A percentile compares a stretch with the other conserved stretches of the same genome.
Evolutionary conservation across 2,797 vertebrate species (phyloP).

Genomic region (Malurus splendens): DNA sequence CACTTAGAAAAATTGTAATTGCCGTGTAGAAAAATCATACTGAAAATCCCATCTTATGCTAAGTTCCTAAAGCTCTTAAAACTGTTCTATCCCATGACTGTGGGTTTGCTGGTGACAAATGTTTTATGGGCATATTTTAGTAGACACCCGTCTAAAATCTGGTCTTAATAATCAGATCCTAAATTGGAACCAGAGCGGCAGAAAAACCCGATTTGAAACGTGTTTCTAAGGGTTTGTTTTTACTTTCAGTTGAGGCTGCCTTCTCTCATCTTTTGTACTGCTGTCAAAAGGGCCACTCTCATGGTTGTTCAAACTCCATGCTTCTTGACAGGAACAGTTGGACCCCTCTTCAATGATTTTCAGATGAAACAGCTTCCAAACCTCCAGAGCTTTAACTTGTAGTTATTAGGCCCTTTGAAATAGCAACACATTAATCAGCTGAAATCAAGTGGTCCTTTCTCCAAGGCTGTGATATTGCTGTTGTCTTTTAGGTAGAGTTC

Average conservation of each 20-base stretch:
- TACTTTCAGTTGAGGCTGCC: conserved; percentile 49
- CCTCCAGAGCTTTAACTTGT: conserved; percentile 43
- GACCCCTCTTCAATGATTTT: conserved; percentile 46
- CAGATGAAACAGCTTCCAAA: conserved; percentile 41
- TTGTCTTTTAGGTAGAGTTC: conserved; percentile 2
- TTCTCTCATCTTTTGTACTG: conserved; percentile 57
- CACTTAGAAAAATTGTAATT: neutral
- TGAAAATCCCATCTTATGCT: neutral
- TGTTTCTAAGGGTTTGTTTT: conserved; percentile 55
- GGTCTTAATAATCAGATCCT: conserved; percentile 56
- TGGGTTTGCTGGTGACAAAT: conserved; percentile 45
- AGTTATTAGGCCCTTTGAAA: conserved; percentile 55
- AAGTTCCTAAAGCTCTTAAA: conserved; percentile 10
- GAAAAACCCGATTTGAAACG: conserved; percentile 43
- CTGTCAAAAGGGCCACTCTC: conserved; percentile 46
- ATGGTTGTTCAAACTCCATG: conserved; percentile 56
- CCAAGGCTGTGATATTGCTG: conserved; percentile 1
- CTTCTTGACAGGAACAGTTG: conserved; percentile 58
- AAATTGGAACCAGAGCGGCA: conserved; percentile 46
- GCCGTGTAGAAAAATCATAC: neutral
- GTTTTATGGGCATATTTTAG: conserved; percentile 54
- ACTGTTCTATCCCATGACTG: neutral
- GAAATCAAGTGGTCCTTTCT: conserved; percentile 33
- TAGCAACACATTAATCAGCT: conserved; percentile 52
- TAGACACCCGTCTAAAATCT: conserved; percentile 47